Evolutionary conservation across 2,797 vertebrate species (phyloP).

Genomic region (Epinephelus malabaricus): DNA sequence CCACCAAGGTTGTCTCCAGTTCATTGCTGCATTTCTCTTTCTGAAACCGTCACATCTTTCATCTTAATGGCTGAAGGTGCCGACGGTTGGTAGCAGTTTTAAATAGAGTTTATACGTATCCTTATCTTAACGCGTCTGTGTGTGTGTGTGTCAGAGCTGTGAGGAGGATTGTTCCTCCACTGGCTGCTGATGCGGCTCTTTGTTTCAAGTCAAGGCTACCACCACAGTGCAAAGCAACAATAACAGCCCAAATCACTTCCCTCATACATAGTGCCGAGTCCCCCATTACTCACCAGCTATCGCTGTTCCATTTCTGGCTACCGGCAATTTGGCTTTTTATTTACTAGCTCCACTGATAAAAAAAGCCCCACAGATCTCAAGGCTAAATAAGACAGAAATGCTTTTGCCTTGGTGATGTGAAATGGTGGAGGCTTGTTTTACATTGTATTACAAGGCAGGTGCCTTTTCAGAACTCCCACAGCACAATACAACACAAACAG

Average conservation of each 20-base stretch:
- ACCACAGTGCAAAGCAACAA: conserved; percentile 18
- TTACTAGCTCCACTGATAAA: conserved; percentile 5
- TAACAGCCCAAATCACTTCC: conserved; percentile 22
- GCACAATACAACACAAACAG: conserved; percentile 36
- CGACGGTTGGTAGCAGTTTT: not conserved
- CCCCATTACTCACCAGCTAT: conserved; percentile 27
- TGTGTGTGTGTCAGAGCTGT: not conserved
- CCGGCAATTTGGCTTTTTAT: conserved; percentile 43
- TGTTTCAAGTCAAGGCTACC: conserved; percentile 55
- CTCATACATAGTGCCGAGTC: conserved; percentile 8
- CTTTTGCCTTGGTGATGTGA: conserved; percentile 33
- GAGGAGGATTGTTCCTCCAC: conserved; percentile 23
- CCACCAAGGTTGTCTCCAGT: conserved; percentile 42
- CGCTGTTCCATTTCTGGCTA: conserved; percentile 27
- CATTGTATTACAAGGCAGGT: conserved; percentile 41
- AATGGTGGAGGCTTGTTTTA: conserved; percentile 46
- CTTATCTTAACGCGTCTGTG: not conserved
- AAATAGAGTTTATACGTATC: conserved; percentile 9
- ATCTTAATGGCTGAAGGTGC: conserved; percentile 26
- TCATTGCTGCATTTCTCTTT: conserved; percentile 17
- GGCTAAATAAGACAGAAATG: conserved; percentile 32
- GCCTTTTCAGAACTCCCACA: conserved; percentile 26
- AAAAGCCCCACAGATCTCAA: conserved; percentile 21
- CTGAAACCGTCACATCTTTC: conserved; percentile 29
- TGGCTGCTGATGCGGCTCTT: conserved; percentile 41